Evolutionary conservation across 2,888 invertebrate genomes (phyloP).

Genomic region (Drosophila testacea): DNA sequence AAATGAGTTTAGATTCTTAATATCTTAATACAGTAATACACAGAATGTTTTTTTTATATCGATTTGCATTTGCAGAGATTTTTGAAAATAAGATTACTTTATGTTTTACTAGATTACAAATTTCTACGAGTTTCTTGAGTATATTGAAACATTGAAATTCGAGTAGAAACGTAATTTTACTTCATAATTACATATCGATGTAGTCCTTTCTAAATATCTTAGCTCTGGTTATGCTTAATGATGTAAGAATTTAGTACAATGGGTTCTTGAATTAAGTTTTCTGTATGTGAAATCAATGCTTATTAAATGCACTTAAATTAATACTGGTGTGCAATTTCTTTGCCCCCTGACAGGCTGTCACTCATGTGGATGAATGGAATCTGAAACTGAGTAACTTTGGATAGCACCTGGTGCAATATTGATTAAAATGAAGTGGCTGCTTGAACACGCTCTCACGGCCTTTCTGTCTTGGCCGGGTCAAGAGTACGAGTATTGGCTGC

Average conservation of each 20-base stretch:
- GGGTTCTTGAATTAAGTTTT: background rate
- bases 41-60: too few species aligned
- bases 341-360: background rate
- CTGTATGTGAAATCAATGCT: constrained; percentile 3
- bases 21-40: too few species aligned
- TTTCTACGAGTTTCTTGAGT: too few species aligned
- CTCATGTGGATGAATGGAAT: background rate
- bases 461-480: background rate
- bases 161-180: too few species aligned
- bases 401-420: constrained; percentile 17
- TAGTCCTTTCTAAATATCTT: background rate
- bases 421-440: constrained; percentile 31
- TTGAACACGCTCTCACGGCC: background rate
- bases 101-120: too few species aligned
- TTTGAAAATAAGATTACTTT: background rate
- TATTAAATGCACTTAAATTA: constrained; percentile 12
- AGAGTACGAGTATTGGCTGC: background rate
- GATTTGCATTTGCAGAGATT: too few species aligned
- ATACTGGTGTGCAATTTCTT: background rate
- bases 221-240: background rate
- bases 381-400: background rate
- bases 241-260: background rate
- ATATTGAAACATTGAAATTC: too few species aligned
- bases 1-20: too few species aligned
- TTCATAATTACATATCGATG: too few species aligned